Conservation (phyloP, 1,140 invertebrate species). For the Euura saliciscinereae region DNA sequence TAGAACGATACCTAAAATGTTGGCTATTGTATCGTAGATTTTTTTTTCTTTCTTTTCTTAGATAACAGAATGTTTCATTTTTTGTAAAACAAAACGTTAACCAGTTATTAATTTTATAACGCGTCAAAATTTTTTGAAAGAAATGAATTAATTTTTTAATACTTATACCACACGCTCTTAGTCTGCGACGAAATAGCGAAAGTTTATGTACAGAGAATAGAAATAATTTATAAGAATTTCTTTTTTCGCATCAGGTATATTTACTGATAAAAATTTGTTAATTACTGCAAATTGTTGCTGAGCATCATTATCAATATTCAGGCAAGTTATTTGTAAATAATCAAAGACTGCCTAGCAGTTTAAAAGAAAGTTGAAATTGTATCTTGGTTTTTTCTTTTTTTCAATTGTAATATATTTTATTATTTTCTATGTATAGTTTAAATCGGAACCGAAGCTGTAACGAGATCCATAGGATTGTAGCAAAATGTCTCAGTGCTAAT, state of each 20-base stretch:
- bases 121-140: no score
- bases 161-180: no score
- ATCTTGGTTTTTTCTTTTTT: not conserved
- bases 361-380: not conserved
- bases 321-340: not conserved
- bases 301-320: not conserved
- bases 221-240: not conserved
- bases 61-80: no score
- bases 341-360: not conserved
- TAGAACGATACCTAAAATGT: no score
- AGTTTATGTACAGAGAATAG: no score
- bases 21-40: not conserved
- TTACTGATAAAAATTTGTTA: no score
- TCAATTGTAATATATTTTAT: not conserved
- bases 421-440: not conserved
- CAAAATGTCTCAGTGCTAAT: not conserved
- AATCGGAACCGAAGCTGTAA: not conserved
- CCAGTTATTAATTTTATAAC: no score
- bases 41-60: conserved; percentile 15
- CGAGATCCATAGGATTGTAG: not conserved
- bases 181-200: no score
- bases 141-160: no score
- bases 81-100: no score
- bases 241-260: not conserved
- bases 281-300: not conserved